Conservation (phyloP, 2,888 invertebrate species). For the Drosophila birchii region DNA sequence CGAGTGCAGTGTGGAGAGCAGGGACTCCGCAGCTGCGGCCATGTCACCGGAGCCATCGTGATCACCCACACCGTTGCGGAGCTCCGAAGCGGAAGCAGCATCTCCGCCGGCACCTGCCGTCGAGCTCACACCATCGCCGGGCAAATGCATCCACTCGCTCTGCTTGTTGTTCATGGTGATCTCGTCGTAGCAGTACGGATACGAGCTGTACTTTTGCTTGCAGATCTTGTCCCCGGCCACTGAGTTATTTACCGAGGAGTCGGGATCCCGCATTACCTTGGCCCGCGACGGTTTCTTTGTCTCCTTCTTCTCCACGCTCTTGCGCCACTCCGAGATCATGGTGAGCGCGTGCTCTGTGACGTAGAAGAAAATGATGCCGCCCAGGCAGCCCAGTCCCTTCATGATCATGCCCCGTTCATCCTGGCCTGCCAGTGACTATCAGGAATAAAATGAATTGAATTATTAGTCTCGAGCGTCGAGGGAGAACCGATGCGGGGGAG, state of each 20-base stretch:
- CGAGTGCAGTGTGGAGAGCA: slow-evolving; percentile 82
- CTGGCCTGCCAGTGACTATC: slow-evolving; percentile 82
- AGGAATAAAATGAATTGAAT: neutral
- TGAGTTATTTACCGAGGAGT: slow-evolving; percentile 83
- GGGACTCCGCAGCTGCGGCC: slow-evolving; percentile 81
- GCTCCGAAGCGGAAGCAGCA: slow-evolving; percentile 51
- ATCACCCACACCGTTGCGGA: slow-evolving; percentile 61
- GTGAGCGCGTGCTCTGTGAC: slow-evolving; percentile 93
- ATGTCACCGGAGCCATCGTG: slow-evolving; percentile 63
- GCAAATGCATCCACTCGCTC: slow-evolving; percentile 85
- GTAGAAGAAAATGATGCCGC: slow-evolving; percentile 95
- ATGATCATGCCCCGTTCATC: slow-evolving; percentile 90
- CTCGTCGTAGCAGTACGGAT: slow-evolving; percentile 94
- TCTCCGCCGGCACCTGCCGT: slow-evolving; percentile 68
- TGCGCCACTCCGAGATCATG: slow-evolving; percentile 92
- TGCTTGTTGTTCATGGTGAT: slow-evolving; percentile 91
- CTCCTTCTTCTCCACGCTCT: slow-evolving; percentile 89
- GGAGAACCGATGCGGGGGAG: neutral
- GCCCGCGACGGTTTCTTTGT: slow-evolving; percentile 86
- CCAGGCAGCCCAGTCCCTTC: slow-evolving; percentile 90
- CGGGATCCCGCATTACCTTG: slow-evolving; percentile 89
- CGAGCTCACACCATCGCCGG: slow-evolving; percentile 60
- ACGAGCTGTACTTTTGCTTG: slow-evolving; percentile 95
- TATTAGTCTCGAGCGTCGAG: neutral
- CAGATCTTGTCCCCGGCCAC: slow-evolving; percentile 88